Evolutionary conservation across 2,113 vertebrate species (phyloP).

Genomic region (Anser brachyrhynchus): DNA sequence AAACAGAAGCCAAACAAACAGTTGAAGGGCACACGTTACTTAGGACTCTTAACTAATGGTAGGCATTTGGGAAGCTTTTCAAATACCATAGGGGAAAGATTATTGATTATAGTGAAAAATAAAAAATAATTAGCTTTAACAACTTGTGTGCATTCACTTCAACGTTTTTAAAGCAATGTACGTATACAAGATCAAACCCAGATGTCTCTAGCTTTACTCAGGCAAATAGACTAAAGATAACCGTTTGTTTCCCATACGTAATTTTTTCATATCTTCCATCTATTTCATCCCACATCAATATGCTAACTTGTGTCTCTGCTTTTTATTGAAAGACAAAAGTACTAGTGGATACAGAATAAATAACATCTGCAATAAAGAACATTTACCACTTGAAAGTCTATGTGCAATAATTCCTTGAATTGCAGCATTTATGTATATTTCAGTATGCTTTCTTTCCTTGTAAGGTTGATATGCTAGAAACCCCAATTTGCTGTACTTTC

Average conservation of each 20-base stretch:
- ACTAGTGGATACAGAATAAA: not conserved
- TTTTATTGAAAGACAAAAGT: not conserved
- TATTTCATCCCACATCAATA: not conserved
- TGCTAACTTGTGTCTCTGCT: not conserved
- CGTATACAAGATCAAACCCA: no score
- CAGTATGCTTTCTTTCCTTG: not conserved
- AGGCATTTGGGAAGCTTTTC: not conserved
- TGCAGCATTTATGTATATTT: not conserved
- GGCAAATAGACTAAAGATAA: rapidly evolving
- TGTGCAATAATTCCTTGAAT: not conserved
- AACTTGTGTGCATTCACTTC: not conserved
- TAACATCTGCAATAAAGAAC: not conserved
- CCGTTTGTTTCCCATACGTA: not conserved
- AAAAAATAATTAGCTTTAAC: not conserved
- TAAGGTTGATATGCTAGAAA: not conserved
- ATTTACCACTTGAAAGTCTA: not conserved
- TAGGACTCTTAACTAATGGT: not conserved
- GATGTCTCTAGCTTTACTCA: not conserved
- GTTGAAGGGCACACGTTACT: not conserved
- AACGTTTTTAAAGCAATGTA: not conserved
- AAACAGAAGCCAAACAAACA: not conserved
- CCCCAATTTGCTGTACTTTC: not conserved
- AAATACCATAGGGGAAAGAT: not conserved
- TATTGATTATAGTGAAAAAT: not conserved
- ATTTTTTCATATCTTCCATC: not conserved